Conservation (phyloP, 30 jellyfish, hydroid and myxozoan genomes). For the Nemopilema nomurai region DNA sequence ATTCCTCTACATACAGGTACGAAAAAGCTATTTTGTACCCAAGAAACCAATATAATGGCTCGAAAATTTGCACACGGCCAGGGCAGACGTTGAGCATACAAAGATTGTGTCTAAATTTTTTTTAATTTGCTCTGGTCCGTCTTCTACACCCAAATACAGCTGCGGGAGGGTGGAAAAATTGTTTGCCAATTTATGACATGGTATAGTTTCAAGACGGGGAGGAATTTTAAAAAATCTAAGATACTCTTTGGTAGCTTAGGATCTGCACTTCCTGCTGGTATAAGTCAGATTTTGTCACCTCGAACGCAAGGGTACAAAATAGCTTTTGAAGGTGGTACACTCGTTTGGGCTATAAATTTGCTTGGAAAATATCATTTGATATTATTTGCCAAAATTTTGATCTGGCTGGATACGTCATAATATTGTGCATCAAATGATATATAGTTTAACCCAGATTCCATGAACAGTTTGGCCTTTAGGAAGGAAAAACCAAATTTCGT, state of each 20-base stretch:
- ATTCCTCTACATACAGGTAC: constrained; percentile 3
- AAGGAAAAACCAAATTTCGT: neutral
- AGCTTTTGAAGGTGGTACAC: constrained; percentile 11
- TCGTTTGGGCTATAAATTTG: neutral
- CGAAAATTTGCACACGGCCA: constrained; percentile 9
- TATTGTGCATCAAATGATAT: neutral
- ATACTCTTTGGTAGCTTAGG: constrained; percentile 6
- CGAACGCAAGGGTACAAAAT: constrained; percentile 4
- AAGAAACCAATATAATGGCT: neutral
- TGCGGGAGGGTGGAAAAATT: neutral
- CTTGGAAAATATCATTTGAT: neutral
- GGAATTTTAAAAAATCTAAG: neutral
- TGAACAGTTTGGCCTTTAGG: neutral
- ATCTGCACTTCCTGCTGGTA: constrained; percentile 6
- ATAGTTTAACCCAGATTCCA: neutral
- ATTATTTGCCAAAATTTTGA: neutral
- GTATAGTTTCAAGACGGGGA: neutral
- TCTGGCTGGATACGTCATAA: neutral
- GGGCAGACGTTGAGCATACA: neutral
- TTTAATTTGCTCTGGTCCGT: constrained; percentile 9
- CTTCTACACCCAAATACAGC: neutral
- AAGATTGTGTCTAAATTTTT: neutral
- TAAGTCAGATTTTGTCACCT: constrained; percentile 5
- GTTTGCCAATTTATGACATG: neutral
- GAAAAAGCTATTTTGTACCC: constrained; percentile 21